phyloP scores from a whole-genome alignment of 1,140 invertebrate species.

The Drosophila ogumai region DNA sequence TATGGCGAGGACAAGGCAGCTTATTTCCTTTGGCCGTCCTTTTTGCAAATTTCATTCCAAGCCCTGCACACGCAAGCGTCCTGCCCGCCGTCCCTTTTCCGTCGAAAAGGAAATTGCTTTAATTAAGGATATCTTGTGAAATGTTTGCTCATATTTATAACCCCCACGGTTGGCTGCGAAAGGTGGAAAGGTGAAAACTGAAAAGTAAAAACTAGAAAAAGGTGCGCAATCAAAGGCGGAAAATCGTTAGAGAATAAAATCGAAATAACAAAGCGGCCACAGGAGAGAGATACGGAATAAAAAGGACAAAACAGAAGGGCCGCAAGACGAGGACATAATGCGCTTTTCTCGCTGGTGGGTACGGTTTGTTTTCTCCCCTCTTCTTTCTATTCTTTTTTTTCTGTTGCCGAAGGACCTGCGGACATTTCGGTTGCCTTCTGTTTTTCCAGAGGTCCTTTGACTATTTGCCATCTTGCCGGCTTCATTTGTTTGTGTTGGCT shows the following conservation, averaged over 20 bases:
- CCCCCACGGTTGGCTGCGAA: constrained; percentile 22
- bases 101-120: constrained; percentile 71
- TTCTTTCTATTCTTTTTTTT: constrained; percentile 12
- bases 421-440: constrained; percentile 52
- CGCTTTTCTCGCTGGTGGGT: constrained; percentile 63
- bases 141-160: constrained; percentile 79
- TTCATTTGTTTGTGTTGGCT: constrained; percentile 70
- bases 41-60: constrained; percentile 77
- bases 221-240: constrained; percentile 71
- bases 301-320: constrained; percentile 14
- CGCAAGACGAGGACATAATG: constrained; percentile 55
- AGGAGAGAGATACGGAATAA: constrained; percentile 46
- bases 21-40: constrained; percentile 71
- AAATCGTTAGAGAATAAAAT: constrained; percentile 76
- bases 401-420: constrained; percentile 27
- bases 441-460: constrained; percentile 56
- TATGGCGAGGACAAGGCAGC: constrained; percentile 66
- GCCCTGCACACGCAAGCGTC: constrained; percentile 48
- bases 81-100: constrained; percentile 10
- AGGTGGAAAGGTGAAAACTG: constrained; percentile 42
- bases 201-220: constrained; percentile 48
- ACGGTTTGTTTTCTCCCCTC: constrained; percentile 31
- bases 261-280: constrained; percentile 71
- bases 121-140: constrained; percentile 81
- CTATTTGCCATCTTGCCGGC: constrained; percentile 65